Base-by-base conservation (phyloP, 2,113 vertebrate species). In the Monarcha castaneiventris region DNA sequence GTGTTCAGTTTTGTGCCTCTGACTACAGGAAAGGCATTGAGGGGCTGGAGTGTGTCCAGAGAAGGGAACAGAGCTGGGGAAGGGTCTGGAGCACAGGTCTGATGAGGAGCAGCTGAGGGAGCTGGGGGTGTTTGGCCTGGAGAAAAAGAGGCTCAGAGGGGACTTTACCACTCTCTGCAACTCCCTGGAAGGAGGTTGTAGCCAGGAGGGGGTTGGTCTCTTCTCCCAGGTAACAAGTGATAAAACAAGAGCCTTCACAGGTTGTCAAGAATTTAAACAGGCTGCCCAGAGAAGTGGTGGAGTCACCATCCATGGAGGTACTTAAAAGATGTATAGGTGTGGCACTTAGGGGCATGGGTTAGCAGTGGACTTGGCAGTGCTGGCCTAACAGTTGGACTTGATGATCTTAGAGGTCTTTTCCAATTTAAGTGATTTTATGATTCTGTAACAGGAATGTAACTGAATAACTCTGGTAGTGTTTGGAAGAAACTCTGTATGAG, bases 201-300 rank as follows among this genome's bases (percentile, higher is more conserved):
- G 63, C 37, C 8, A 29, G 30, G 21, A 27, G 26, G 18, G 9
- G 30, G 10, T 49, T 0, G 0, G 18, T 32, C 30, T 77, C 49
- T 77, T 84, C 26, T 55, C 27, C 35, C 22, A 43, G 10, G 10
- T 43, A 49, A 63, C 1, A 32, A 76, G 48, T 49, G 71, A 13
- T 56, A 55, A 76, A 54, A 69, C 30, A 83, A 55, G 41, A 49
- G 18, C 41, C 35, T 84, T 55, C 48, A 35, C 7, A 37, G 15
- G 18, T 49, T 49, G 48, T 69, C 63, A 43, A 32, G 59, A 39
- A 29, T 7, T 76, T 72, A 25, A 83, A 49, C 18, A 69, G n/a
- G 26, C 48, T 90, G 14, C 35, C 41, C 32, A 56, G 32, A 32
- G 55, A 63, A 49, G 56, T 20, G 18, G 32, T 69, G 26, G 35